phyloP scores from a whole-genome alignment of 2,888 invertebrate genomes.

The Drosophila diplacantha region DNA sequence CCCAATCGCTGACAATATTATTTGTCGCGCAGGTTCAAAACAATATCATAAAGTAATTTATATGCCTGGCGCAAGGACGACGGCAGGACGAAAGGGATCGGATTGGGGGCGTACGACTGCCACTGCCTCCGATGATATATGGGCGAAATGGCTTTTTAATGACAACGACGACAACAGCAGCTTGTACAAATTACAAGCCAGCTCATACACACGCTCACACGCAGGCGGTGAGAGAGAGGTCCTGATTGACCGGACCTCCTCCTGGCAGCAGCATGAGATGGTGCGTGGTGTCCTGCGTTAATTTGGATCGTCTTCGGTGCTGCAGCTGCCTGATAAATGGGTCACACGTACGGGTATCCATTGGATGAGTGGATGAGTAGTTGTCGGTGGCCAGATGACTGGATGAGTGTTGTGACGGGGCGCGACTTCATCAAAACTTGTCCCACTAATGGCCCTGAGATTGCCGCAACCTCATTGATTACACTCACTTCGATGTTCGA shows the following conservation, averaged over 20 bases:
- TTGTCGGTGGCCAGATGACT: conserved; percentile 12
- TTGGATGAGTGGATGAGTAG: conserved; percentile 7
- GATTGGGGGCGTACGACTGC: conserved; percentile 51
- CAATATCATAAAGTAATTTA: conserved; percentile 75
- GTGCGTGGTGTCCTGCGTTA: conserved; percentile 49
- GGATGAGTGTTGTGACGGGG: conserved; percentile 63
- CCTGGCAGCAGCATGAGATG: conserved; percentile 5
- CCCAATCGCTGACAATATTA: conserved; percentile 61
- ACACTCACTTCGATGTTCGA: conserved; percentile 3
- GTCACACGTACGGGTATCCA: conserved; percentile 62
- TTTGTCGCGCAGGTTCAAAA: conserved; percentile 72
- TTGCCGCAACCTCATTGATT: conserved; percentile 16
- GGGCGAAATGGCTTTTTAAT: conserved; percentile 77
- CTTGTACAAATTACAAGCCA: conserved; percentile 72
- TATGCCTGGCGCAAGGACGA: conserved; percentile 54
- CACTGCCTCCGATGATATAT: conserved; percentile 65
- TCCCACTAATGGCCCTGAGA: conserved; percentile 28
- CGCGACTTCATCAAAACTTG: conserved; percentile 62
- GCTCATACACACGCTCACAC: conserved; percentile 25
- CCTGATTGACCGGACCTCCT: conserved; percentile 61
- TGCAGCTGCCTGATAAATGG: conserved; percentile 63
- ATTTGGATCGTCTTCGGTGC: conserved; percentile 68
- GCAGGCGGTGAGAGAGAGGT: conserved; percentile 7
- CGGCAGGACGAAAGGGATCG: conserved; percentile 17
- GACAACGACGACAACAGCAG: conserved; percentile 76